Evolutionary conservation across 2,113 vertebrate species (phyloP).

Genomic region (Athene noctua): DNA sequence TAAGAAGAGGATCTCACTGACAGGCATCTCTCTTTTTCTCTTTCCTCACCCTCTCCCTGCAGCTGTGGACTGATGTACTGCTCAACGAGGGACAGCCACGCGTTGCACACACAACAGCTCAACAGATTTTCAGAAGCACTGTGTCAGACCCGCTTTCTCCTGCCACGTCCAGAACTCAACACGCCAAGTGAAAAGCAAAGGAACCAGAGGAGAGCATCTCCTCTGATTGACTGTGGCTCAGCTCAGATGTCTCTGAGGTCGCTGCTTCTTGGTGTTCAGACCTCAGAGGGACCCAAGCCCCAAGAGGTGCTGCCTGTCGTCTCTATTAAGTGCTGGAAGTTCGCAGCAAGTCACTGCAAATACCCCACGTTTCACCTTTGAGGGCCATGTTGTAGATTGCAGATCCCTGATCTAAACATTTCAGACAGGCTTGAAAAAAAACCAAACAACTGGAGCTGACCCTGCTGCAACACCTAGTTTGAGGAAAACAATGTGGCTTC

Average conservation of each 20-base stretch:
- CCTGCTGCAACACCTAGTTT: not conserved
- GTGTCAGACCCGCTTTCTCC: not conserved
- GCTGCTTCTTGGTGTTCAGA: not conserved
- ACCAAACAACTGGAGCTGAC: not conserved
- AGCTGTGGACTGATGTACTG: not conserved
- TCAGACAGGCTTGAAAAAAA: not conserved
- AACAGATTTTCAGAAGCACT: not conserved
- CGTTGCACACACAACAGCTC: not conserved
- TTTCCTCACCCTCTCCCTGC: not conserved
- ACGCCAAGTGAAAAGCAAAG: not conserved
- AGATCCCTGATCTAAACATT: not conserved
- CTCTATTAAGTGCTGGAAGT: not conserved
- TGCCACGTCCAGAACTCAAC: not conserved
- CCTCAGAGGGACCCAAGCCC: not conserved
- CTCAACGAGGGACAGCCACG: rapidly evolving
- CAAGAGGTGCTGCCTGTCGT: not conserved
- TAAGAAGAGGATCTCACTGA: not conserved
- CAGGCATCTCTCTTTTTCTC: not conserved
- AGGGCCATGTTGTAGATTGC: not conserved
- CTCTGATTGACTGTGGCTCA: not conserved
- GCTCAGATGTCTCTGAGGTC: not conserved
- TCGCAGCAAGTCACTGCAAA: not conserved
- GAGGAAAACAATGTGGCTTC: not conserved
- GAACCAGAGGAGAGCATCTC: not conserved
- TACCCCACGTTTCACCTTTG: not conserved